A percentile compares a stretch with the other conserved stretches of the same genome.
Conservation (phyloP, 2,888 invertebrate species). For the Calameuta pallipes region DNA sequence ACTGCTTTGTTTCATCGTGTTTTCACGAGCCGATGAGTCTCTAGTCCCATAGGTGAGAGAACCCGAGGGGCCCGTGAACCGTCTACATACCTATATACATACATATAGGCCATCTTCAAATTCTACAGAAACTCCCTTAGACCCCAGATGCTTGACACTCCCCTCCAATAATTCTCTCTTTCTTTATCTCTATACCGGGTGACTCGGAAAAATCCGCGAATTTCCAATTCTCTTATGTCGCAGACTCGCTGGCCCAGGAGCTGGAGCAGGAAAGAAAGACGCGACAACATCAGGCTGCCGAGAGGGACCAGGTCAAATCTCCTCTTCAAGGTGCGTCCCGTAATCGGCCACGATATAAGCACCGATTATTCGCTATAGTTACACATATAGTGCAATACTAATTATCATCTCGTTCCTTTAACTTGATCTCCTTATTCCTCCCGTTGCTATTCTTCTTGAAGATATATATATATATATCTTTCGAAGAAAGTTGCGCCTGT, state of each 20-base stretch:
- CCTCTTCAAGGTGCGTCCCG: slow-evolving; percentile 77
- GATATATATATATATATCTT: background rate
- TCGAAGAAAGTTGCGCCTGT: background rate
- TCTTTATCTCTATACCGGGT: background rate
- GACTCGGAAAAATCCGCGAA: background rate
- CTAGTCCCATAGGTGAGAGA: slow-evolving; percentile 23
- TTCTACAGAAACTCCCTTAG: background rate
- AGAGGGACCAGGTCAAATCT: slow-evolving; percentile 84
- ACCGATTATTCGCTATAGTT: background rate
- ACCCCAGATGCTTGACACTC: background rate
- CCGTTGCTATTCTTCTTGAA: background rate
- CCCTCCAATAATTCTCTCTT: background rate
- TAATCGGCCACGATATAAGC: background rate
- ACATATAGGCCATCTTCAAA: background rate
- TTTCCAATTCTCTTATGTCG: slow-evolving; percentile 61
- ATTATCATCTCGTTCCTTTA: background rate
- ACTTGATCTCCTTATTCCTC: background rate
- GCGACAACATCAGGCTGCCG: slow-evolving; percentile 80
- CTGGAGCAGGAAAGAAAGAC: slow-evolving; percentile 89
- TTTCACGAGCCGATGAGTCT: slow-evolving; percentile 51
- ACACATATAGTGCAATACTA: background rate
- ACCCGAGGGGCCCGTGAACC: background rate
- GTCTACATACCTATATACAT: background rate
- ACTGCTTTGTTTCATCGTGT: slow-evolving; percentile 58
- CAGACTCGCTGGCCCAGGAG: slow-evolving; percentile 89